A percentile compares a stretch with the other conserved stretches of the same genome.
Evolutionary conservation across 2,113 vertebrate genomes (phyloP).

Genomic region (Andinoacara biseriatus): DNA sequence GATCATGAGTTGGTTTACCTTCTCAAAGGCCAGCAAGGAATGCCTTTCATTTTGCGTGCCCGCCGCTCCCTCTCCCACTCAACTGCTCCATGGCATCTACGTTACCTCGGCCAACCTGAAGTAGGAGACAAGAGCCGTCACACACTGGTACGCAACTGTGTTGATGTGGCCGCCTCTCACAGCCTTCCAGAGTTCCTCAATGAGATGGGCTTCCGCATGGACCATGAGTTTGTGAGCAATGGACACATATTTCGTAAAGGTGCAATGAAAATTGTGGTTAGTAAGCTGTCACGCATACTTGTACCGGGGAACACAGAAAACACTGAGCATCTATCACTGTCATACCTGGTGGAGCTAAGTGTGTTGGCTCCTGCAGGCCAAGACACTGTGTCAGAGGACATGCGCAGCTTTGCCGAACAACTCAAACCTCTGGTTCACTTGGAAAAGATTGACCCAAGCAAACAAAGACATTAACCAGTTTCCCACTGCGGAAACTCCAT

Average conservation of each 20-base stretch:
- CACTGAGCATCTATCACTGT: slow-evolving; percentile 91
- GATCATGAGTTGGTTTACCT: slow-evolving; percentile 98
- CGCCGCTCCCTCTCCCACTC: slow-evolving; percentile 89
- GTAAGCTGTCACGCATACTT: slow-evolving; percentile 92
- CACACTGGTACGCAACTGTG: slow-evolving; percentile 92
- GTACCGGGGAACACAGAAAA: slow-evolving; percentile 95
- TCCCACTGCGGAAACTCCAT: background rate
- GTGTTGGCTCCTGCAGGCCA: slow-evolving; percentile 83
- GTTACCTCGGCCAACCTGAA: slow-evolving; percentile 95
- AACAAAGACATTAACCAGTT: slow-evolving; percentile 81
- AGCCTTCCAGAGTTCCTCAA: slow-evolving; percentile 93
- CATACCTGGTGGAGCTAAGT: slow-evolving; percentile 89
- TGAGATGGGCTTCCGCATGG: slow-evolving; percentile 99
- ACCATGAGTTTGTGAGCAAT: slow-evolving; percentile 95
- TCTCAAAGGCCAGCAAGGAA: slow-evolving; percentile 96
- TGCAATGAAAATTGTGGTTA: slow-evolving; percentile 93
- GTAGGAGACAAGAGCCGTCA: slow-evolving; percentile 95
- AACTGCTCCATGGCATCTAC: slow-evolving; percentile 90
- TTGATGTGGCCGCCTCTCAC: slow-evolving; percentile 94
- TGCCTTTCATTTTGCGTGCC: slow-evolving; percentile 94
- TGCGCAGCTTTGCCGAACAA: slow-evolving; percentile 96
- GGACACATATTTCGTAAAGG: slow-evolving; percentile 96
- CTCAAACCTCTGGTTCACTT: slow-evolving; percentile 95
- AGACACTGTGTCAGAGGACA: slow-evolving; percentile 90
- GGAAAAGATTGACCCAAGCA: slow-evolving; percentile 95